Evolutionary conservation across 2,888 invertebrate species (phyloP).

Genomic region (Drosophila suboccidentalis): DNA sequence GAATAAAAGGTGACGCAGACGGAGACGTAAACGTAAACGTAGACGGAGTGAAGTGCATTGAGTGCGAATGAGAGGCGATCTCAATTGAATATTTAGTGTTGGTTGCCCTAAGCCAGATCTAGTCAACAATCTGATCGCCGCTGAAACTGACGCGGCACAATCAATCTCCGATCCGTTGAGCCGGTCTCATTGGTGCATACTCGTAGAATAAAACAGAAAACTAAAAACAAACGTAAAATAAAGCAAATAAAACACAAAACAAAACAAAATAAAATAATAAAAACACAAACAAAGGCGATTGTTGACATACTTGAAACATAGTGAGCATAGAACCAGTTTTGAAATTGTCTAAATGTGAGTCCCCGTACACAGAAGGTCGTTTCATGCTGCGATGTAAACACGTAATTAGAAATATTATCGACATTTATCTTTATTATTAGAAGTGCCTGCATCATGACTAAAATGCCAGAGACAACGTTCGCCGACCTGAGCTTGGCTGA

Average conservation of each 20-base stretch:
- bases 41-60: constrained; percentile 39
- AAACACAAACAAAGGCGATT: constrained; percentile 34
- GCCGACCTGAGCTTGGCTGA: constrained; percentile 82
- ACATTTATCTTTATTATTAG: constrained; percentile 17
- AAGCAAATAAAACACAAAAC: constrained; percentile 17
- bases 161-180: constrained; percentile 40
- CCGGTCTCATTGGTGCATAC: constrained; percentile 58
- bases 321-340: constrained; percentile 66
- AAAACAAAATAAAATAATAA: constrained; percentile 19
- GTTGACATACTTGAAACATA: constrained; percentile 54
- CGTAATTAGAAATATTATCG: constrained; percentile 5
- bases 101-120: constrained; percentile 29
- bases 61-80: constrained; percentile 35
- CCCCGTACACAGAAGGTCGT: constrained; percentile 57
- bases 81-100: constrained; percentile 33
- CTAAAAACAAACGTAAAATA: constrained; percentile 24
- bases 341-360: constrained; percentile 60
- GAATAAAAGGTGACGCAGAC: constrained; percentile 28
- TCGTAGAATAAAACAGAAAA: constrained; percentile 19
- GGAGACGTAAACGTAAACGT: neutral
- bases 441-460: constrained; percentile 58
- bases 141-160: constrained; percentile 35
- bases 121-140: constrained; percentile 55
- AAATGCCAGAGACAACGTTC: constrained; percentile 83
- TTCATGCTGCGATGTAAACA: constrained; percentile 27